phyloP scores from a whole-genome alignment of 2,797 vertebrate genomes.

The Molossus molossus region DNA sequence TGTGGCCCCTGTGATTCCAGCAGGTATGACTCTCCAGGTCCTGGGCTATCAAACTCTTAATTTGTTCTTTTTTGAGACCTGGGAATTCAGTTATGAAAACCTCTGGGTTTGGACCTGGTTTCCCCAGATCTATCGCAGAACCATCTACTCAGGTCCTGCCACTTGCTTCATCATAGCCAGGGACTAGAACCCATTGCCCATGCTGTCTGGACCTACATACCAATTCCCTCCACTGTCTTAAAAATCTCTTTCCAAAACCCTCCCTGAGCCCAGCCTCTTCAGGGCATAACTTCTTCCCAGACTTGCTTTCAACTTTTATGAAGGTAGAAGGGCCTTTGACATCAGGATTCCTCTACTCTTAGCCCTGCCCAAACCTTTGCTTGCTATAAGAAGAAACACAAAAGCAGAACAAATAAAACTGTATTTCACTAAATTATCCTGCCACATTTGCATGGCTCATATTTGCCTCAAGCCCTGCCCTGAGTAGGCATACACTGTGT shows the following conservation, averaged over 20 bases:
- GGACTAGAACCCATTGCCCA: background rate
- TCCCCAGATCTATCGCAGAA: background rate
- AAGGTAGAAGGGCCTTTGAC: conserved; percentile 21
- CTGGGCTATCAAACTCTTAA: background rate
- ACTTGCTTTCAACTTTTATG: conserved; percentile 36
- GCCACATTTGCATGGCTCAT: background rate
- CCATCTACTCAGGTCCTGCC: background rate
- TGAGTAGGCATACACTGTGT: background rate
- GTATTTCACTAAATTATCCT: background rate
- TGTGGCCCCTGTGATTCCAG: background rate
- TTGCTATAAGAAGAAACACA: conserved; percentile 43
- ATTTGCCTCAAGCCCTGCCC: background rate
- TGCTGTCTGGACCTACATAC: background rate
- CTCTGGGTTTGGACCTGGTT: conserved; percentile 1
- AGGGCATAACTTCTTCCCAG: background rate
- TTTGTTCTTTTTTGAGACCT: background rate
- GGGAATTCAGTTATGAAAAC: conserved; percentile 2
- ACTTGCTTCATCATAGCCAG: background rate
- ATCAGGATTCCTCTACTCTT: conserved; percentile 7
- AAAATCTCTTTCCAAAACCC: background rate
- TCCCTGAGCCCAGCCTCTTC: background rate
- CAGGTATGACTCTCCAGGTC: background rate
- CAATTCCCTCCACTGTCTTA: background rate
- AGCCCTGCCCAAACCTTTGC: background rate
- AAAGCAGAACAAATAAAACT: conserved; percentile 5